Percentiles rank a stretch among this genome's conserved stretches.
Conservation (phyloP, 2,888 invertebrate genomes). For the Andrena hattorfiana region DNA sequence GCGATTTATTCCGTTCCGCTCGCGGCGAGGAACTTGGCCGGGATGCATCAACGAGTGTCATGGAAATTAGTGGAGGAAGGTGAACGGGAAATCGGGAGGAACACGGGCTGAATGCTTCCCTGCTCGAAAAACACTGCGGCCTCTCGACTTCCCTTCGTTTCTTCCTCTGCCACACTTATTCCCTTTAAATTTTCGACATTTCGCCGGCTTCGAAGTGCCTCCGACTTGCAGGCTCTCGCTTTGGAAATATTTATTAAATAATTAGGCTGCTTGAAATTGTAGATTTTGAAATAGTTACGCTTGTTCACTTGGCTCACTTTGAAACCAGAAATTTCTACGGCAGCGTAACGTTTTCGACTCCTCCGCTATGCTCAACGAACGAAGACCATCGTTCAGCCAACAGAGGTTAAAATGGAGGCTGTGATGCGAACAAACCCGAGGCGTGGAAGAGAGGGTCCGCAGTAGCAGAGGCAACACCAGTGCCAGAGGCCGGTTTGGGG, state of each 20-base stretch:
- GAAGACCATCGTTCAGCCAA: conserved; percentile 59
- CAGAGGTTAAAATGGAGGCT: conserved; percentile 78
- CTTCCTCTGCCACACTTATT: not conserved
- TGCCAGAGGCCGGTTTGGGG: conserved; percentile 60
- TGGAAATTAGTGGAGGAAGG: conserved; percentile 50
- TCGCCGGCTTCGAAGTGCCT: too few species aligned
- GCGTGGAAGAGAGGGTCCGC: conserved; percentile 65
- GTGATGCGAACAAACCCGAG: conserved; percentile 73
- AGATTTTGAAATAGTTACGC: not conserved
- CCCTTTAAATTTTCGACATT: not conserved
- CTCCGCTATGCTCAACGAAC: conserved; percentile 6
- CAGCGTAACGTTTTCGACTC: not conserved
- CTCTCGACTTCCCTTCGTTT: not conserved
- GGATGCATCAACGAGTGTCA: conserved; percentile 67
- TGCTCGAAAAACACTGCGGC: not conserved
- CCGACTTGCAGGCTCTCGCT: too few species aligned
- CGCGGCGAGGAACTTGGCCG: conserved; percentile 52
- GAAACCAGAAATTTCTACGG: conserved; percentile 6
- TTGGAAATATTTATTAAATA: too few species aligned
- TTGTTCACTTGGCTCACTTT: conserved; percentile 8
- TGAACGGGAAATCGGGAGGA: conserved; percentile 32
- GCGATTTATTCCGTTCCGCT: conserved; percentile 52
- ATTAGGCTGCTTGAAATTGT: too few species aligned
- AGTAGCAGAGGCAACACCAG: conserved; percentile 52
- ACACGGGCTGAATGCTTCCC: not conserved